Conservation (phyloP, 2,797 vertebrate species). For the Tauraco hartlaubi region DNA sequence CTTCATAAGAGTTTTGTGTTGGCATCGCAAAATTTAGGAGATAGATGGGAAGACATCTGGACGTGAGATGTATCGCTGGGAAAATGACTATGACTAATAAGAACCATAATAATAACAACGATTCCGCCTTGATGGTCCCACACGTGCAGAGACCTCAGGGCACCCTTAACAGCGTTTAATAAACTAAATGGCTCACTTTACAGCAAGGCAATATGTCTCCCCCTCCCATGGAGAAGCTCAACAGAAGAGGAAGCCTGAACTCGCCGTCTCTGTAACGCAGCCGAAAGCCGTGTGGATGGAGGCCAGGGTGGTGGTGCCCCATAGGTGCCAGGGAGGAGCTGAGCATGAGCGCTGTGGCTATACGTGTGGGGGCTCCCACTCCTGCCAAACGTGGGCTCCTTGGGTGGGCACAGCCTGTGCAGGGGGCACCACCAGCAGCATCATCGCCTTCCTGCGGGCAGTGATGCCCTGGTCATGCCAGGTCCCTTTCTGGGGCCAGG, state of each 20-base stretch:
- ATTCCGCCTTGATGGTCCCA: constrained; percentile 44
- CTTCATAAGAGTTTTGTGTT: background rate
- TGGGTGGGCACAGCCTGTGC: background rate
- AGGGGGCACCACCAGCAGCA: background rate
- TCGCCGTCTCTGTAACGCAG: rapidly evolving
- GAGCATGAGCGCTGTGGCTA: background rate
- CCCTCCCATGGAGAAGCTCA: background rate
- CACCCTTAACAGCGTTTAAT: constrained; percentile 17
- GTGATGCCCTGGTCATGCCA: rapidly evolving
- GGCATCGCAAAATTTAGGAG: background rate
- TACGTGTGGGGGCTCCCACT: rapidly evolving
- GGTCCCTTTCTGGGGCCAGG: background rate
- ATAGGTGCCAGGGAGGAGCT: background rate
- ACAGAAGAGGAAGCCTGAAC: background rate
- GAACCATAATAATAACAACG: constrained; percentile 20
- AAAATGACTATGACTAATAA: constrained; percentile 61
- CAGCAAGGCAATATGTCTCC: background rate
- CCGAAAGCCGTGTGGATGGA: rapidly evolving
- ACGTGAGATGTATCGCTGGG: background rate
- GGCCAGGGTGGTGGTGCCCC: no score
- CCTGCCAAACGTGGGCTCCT: background rate
- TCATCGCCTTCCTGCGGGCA: rapidly evolving
- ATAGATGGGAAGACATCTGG: constrained; percentile 51
- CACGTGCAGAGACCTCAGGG: constrained; percentile 51
- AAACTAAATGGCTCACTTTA: constrained; percentile 39